Base-by-base conservation (phyloP, 2,888 invertebrate genomes). In the Volucella inflata region DNA sequence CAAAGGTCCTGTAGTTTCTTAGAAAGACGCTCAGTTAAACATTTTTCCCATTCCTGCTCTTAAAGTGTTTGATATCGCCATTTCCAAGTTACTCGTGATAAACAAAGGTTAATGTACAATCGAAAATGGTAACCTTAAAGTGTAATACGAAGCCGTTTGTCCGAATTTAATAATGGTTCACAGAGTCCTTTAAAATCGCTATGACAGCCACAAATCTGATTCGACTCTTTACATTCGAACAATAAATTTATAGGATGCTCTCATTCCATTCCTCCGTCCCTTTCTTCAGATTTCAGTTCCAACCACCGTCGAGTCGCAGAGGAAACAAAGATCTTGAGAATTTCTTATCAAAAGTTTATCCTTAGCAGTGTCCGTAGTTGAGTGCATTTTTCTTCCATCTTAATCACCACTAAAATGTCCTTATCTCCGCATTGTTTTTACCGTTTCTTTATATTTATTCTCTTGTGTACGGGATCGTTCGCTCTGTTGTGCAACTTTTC, bases 341-440 rank as follows among this genome's bases (percentile, higher is more conserved):
- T 62, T 65, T 46, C 75, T 80, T 84, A 84, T 80, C 80, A 84
- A 70, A 84, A 84, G 79, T 84, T 84, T 71, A 75, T 84, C 80
- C 80, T 84, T 67, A 14, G 11, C 21, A 60, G 65, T 42, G 75
- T 84, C 65, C 80, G 59, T 53, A 60, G 51, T 80, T 65, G 64
- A 80, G 84, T 84, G 70, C 80, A 84, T 79, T 84, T 80, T 70
- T 71, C 79, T 84, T 84, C 75, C 70, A 84, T 80, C 80, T 80
- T 80, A 84, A 84, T 84, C 75, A 70, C 84, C 59, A 75, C 75
- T 80, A 80, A 84, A 80, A 80, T 80, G 75, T 80, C 80, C 71
- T 84, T 84, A 84, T 84, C 83, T 79, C 42, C 36, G 67, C 78
- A 67, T 74, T 74, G 78, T 78, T 68, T 72, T 81, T n/a, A 3